phyloP scores from a whole-genome alignment of 2,888 invertebrate species.

The Steinernema hermaphroditum region DNA sequence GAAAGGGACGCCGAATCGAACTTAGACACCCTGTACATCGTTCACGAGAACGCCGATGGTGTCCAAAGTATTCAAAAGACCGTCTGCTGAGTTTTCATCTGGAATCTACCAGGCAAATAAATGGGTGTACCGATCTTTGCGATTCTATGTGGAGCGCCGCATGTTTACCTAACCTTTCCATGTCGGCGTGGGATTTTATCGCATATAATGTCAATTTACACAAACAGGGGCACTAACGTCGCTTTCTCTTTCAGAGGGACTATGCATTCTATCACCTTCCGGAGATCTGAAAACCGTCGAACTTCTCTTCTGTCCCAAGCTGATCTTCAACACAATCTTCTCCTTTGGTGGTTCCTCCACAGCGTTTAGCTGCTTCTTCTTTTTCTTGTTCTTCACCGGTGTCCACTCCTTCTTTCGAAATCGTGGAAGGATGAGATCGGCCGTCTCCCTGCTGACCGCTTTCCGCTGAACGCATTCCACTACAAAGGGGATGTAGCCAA shows the following conservation, averaged over 20 bases:
- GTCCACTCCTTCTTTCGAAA: background rate
- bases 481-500: background rate
- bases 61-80: conserved; percentile 1
- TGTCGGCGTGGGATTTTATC: too few species aligned
- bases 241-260: too few species aligned
- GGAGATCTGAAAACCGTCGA: background rate
- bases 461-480: conserved; percentile 1
- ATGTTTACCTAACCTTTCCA: too few species aligned
- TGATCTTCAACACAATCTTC: conserved; percentile 10
- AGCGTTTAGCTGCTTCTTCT: background rate
- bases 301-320: background rate
- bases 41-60: background rate
- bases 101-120: too few species aligned
- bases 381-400: background rate
- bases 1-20: background rate
- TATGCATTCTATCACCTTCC: background rate
- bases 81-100: background rate
- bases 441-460: background rate
- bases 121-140: too few species aligned
- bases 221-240: too few species aligned
- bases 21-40: conserved; percentile 8
- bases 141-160: too few species aligned
- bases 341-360: background rate
- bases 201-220: too few species aligned
- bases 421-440: background rate